Base-by-base conservation (phyloP, 1,140 invertebrate genomes). In the Atta cephalotes region DNA sequence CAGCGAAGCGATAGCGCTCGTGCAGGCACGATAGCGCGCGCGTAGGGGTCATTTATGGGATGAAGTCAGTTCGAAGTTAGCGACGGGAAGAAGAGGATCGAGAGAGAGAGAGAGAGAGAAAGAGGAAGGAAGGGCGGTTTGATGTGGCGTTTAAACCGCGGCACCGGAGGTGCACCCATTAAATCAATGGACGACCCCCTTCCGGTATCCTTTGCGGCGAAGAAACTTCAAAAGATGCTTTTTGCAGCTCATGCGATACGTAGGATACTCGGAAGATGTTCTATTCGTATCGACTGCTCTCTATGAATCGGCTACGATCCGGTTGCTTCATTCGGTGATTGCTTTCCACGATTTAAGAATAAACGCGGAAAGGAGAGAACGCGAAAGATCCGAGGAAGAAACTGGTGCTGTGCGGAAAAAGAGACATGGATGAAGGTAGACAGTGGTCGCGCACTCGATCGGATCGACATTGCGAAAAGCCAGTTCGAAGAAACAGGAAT, bases 201-300 rank as follows among this genome's bases (percentile, higher is more conserved):
- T 21, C 71, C 49, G 56, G 72, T 28, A 53, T 28, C 66, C 60
- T 62, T 87, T 85, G 62, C 77, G n/a, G 31, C 21, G 53, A 85
- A 72, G 74, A 88, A 91, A 88, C 88, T 91, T 91, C 90, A 91
- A 91, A 91, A 89, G 90, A 80, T 39, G 85, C 66, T 89, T 89
- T 91, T 89, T 89, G 85, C 74, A 53, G 49, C 62, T 7, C 31
- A 53, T 53, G 79, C 70, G 74, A 78, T 74, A 78, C 81, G 49
- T 51, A 1, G 12, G 28, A 18, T n/a, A n/a, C 28, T 35, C 35
- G 49, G 28, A 6, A 63, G 25, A 90, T 65, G 70, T n/a, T 58
- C 71, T n/a, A 66, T 76, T 63, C 70, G 62, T 72, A 87, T 84
- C 31, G 88, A 58, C 58, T n/a, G 79, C 62, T 16, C 63, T 87